Evolutionary conservation across 2,797 vertebrate genomes (phyloP).

Genomic region (Channa striata): DNA sequence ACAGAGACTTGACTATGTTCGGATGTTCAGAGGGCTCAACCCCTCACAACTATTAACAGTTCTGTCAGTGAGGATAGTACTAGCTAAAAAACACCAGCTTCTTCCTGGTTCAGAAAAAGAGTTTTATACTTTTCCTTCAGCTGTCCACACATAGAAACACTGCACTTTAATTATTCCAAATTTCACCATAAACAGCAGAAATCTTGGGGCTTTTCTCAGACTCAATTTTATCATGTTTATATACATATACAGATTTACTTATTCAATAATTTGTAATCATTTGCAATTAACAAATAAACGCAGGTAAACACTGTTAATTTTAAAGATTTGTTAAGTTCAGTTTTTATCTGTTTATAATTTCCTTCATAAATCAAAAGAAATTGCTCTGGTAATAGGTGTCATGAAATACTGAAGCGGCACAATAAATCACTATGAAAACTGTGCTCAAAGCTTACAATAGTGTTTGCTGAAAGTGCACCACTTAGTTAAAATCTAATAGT

Average conservation of each 20-base stretch:
- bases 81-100: neutral
- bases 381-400: neutral
- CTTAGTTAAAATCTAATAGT: neutral
- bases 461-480: neutral
- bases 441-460: neutral
- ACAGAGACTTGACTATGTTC: neutral
- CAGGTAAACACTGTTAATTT: neutral
- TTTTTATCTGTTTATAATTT: neutral
- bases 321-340: neutral
- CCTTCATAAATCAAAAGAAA: no score
- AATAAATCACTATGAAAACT: constrained; percentile 1
- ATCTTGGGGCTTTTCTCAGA: no score
- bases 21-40: no score
- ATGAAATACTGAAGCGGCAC: neutral
- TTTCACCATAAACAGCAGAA: neutral
- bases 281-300: no score
- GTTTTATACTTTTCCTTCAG: no score
- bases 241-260: no score
- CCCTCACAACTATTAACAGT: neutral
- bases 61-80: neutral
- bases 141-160: neutral
- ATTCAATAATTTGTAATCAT: no score
- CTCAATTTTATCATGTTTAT: no score
- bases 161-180: neutral
- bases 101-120: no score